phyloP scores from a whole-genome alignment of 2,797 vertebrate species.

The Muscicapa comitata region DNA sequence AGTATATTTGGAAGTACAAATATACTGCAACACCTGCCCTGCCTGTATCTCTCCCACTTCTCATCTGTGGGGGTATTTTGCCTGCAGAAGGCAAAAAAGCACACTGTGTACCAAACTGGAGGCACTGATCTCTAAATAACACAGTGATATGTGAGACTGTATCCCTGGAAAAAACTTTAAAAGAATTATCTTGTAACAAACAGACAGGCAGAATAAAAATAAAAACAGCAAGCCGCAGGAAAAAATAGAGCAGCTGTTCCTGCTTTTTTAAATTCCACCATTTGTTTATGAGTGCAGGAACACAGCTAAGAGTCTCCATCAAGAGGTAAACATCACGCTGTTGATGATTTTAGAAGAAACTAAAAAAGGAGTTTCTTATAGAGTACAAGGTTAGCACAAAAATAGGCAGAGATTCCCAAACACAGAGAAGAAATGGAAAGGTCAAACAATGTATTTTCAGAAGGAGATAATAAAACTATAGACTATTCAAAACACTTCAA shows the following conservation, averaged over 20 bases:
- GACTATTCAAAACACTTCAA: background rate
- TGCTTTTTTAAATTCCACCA: background rate
- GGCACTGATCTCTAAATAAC: background rate
- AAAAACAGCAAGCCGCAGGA: background rate
- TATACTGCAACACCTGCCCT: background rate
- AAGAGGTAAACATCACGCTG: background rate
- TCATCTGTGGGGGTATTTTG: background rate
- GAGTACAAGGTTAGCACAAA: background rate
- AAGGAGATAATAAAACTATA: background rate
- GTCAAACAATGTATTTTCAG: background rate
- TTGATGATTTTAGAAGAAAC: background rate
- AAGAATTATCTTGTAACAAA: background rate
- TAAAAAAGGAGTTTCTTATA: background rate
- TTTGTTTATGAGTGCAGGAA: background rate
- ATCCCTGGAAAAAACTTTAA: background rate
- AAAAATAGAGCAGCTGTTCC: background rate
- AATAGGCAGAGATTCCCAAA: background rate
- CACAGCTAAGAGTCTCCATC: background rate
- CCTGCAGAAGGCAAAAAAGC: background rate
- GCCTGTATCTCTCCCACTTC: background rate
- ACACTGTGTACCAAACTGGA: background rate
- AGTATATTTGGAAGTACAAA: background rate
- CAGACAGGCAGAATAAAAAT: background rate
- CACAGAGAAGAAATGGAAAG: background rate
- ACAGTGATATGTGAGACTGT: background rate